A percentile compares a stretch with the other conserved stretches of the same genome.
Conservation (phyloP, 2,888 invertebrate species). For the Toxonevra muliebris region DNA sequence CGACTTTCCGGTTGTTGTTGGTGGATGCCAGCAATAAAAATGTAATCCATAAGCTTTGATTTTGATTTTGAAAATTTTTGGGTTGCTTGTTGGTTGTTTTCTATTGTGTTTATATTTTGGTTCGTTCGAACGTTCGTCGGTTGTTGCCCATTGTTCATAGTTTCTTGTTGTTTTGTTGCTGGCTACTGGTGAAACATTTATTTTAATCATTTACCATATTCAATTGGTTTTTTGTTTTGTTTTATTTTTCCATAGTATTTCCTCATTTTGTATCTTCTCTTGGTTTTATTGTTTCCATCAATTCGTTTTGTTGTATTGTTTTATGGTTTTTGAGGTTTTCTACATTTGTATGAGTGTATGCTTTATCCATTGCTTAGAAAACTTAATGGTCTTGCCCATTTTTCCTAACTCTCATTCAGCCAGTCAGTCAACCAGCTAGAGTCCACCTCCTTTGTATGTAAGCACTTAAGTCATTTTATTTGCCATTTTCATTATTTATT, state of each 20-base stretch:
- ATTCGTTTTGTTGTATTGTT: background rate
- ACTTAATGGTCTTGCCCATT: too few relatives aligned
- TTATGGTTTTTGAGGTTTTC: background rate
- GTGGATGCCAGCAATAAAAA: background rate
- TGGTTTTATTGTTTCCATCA: background rate
- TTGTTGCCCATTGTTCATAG: too few relatives aligned
- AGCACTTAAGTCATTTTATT: slow-evolving; percentile 21
- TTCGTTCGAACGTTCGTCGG: background rate
- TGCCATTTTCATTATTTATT: slow-evolving; percentile 29
- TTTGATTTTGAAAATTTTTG: slow-evolving; percentile 1
- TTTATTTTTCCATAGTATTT: background rate
- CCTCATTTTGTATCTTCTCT: background rate
- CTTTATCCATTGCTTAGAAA: too few relatives aligned
- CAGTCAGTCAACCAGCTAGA: too few relatives aligned
- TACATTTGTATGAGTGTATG: too few relatives aligned
- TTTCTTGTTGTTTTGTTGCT: background rate
- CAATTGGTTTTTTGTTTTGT: background rate
- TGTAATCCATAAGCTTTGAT: slow-evolving; percentile 16
- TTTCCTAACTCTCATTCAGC: too few relatives aligned
- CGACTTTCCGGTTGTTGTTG: background rate
- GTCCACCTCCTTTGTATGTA: too few relatives aligned
- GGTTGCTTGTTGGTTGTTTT: background rate
- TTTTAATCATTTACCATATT: background rate
- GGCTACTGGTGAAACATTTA: background rate
- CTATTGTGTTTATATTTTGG: background rate